phyloP scores from a whole-genome alignment of 2,113 vertebrate species.

The Plecotus auritus region DNA sequence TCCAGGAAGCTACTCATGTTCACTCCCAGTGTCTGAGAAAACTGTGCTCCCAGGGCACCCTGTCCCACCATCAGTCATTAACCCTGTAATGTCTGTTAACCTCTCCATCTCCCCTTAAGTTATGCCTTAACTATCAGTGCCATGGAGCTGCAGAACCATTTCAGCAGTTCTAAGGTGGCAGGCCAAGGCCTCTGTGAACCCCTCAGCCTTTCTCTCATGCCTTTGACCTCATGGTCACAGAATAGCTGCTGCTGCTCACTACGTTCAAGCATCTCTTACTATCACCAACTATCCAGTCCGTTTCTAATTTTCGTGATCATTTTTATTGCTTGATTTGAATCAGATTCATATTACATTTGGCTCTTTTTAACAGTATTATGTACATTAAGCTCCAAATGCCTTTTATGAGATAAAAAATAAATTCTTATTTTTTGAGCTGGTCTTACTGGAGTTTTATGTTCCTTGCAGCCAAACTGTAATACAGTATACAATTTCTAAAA shows the following conservation, averaged over 20 bases:
- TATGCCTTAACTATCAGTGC: not conserved
- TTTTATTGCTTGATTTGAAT: not conserved
- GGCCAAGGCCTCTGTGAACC: not conserved
- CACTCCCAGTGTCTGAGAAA: not conserved
- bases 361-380: not conserved
- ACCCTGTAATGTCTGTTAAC: not conserved
- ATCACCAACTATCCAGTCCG: not conserved
- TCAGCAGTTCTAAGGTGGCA: not conserved
- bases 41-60: not conserved
- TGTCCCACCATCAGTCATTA: not conserved
- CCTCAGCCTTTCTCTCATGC: not conserved
- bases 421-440: not conserved
- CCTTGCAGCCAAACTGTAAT: not conserved
- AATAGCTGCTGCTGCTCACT: not conserved
- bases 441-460: not conserved
- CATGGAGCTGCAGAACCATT: not conserved
- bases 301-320: not conserved
- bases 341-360: not conserved
- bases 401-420: conserved; percentile 15
- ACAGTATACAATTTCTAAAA: not conserved
- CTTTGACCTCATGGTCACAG: not conserved
- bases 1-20: not conserved
- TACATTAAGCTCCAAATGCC: not conserved
- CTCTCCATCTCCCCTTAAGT: not conserved
- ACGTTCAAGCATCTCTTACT: not conserved